phyloP scores from a whole-genome alignment of 1,140 invertebrate genomes.

The Zaprionus davidi region DNA sequence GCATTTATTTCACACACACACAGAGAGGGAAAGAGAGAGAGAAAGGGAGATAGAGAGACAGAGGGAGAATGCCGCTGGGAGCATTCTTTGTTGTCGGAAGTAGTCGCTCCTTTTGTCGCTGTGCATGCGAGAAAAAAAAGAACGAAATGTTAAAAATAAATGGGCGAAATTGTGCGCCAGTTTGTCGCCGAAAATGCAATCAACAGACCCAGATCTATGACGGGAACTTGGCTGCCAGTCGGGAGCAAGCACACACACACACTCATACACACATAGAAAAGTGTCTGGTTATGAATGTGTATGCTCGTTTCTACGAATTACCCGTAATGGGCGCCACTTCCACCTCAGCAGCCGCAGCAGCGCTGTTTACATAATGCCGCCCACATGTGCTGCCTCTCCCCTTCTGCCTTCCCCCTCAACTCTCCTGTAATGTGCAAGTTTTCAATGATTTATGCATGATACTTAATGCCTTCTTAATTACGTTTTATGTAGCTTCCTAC shows the following conservation, averaged over 20 bases:
- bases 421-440: constrained; percentile 42
- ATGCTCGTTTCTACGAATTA: constrained; percentile 22
- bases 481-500: constrained; percentile 61
- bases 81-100: constrained; percentile 50
- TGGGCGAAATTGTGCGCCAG: constrained; percentile 64
- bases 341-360: constrained; percentile 6
- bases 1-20: constrained; percentile 54
- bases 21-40: background rate
- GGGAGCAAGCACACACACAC: background rate
- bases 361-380: constrained; percentile 1
- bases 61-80: constrained; percentile 8
- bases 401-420: background rate
- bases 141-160: constrained; percentile 57
- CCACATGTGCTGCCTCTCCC: constrained; percentile 28
- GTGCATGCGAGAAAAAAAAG: constrained; percentile 18
- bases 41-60: constrained; percentile 4
- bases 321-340: constrained; percentile 24
- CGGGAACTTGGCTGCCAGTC: constrained; percentile 36
- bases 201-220: constrained; percentile 70
- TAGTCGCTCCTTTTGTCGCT: constrained; percentile 45
- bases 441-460: constrained; percentile 76
- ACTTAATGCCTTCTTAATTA: constrained; percentile 81
- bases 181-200: constrained; percentile 72
- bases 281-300: background rate
- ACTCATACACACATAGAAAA: background rate